These are phyloP conservation scores for Ptychadena robeensis DNA, from an alignment of 2,797 vertebrate species.

Conservation along the genomic window DNA sequence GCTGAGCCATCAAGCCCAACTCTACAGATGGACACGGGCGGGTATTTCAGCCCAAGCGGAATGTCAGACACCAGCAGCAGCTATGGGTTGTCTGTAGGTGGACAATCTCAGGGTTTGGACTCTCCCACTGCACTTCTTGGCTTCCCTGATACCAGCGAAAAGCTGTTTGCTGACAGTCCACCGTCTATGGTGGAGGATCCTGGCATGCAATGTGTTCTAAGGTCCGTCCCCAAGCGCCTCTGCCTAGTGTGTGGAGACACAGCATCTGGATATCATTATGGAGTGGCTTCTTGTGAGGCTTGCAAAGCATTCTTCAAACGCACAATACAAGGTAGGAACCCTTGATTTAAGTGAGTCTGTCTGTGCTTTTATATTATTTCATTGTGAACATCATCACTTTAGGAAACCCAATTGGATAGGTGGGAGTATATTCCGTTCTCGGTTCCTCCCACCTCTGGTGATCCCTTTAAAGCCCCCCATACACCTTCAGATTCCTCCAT, in stretches of 20 bases:
- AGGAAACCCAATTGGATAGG: too few relatives aligned
- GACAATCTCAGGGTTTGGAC: conserved; percentile 64
- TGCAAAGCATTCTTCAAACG: conserved; percentile 83
- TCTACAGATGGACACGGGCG: conserved; percentile 63
- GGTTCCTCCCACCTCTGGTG: too few relatives aligned
- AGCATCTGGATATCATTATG: conserved; percentile 79
- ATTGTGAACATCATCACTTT: too few relatives aligned
- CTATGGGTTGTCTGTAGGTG: conserved; percentile 63
- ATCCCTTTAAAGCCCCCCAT: too few relatives aligned
- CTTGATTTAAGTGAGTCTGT: neutral
- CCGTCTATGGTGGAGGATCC: conserved; percentile 33
- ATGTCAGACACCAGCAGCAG: conserved; percentile 71
- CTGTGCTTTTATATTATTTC: too few relatives aligned
- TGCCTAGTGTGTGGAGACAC: conserved; percentile 81
- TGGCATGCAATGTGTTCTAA: conserved; percentile 53
- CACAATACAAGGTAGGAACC: conserved; percentile 76
- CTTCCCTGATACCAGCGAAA: conserved; percentile 53
- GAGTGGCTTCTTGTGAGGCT: conserved; percentile 77
- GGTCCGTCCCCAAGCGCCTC: conserved; percentile 69
- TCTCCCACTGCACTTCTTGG: conserved; percentile 65
- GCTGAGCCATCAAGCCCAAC: conserved; percentile 67
- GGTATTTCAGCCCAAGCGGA: conserved; percentile 67
- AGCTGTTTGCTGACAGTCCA: conserved; percentile 54
- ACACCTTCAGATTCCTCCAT: too few relatives aligned
- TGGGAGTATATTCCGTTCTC: too few relatives aligned